phyloP scores from a whole-genome alignment of 2,888 invertebrate genomes.

The Calameuta pallipes region DNA sequence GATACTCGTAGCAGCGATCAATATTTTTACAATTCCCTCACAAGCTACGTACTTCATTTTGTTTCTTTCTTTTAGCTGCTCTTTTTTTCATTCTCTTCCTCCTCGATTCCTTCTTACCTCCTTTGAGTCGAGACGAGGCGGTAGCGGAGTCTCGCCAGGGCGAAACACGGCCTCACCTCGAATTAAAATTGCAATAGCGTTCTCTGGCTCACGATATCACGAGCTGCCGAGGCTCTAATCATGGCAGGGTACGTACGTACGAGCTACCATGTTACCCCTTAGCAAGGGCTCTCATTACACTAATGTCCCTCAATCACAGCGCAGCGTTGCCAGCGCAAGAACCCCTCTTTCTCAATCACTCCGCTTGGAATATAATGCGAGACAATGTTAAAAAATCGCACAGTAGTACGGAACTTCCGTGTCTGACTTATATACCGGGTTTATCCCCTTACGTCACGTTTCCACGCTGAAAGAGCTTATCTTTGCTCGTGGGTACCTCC shows the following conservation, averaged over 20 bases:
- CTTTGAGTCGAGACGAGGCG: neutral
- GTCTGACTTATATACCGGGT: neutral
- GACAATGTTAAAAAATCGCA: constrained; percentile 37
- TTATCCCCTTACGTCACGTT: neutral
- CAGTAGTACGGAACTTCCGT: neutral
- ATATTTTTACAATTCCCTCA: neutral
- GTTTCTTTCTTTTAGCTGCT: neutral
- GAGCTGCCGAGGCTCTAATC: constrained; percentile 53
- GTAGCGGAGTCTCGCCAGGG: constrained; percentile 2
- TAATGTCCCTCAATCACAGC: constrained; percentile 60
- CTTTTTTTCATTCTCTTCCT: neutral
- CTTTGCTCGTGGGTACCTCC: neutral
- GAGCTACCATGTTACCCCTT: constrained; percentile 60
- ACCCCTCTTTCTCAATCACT: constrained; percentile 43
- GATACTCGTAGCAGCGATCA: neutral
- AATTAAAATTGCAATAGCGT: constrained; percentile 38
- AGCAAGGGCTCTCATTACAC: constrained; percentile 56
- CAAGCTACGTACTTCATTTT: neutral
- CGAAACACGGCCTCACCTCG: constrained; percentile 21
- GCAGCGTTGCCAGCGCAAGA: constrained; percentile 29
- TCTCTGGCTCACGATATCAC: constrained; percentile 41
- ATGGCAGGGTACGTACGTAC: constrained; percentile 22
- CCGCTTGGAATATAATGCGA: constrained; percentile 50
- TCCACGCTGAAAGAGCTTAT: neutral
- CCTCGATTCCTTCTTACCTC: neutral